Conservation (phyloP, 2,113 vertebrate genomes). For the Engraulis encrasicolus region DNA sequence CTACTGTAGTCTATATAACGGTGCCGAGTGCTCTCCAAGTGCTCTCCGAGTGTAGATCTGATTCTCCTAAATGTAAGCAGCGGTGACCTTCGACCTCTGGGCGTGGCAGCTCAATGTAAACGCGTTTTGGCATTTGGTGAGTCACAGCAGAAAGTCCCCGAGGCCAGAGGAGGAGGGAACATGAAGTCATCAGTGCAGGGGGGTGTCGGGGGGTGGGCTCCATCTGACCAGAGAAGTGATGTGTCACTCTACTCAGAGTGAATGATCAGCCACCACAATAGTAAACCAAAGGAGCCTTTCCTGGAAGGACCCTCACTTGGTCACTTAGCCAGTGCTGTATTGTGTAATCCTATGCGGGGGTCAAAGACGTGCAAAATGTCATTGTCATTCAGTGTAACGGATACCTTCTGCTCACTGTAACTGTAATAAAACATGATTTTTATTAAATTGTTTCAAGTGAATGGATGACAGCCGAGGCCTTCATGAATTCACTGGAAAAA, state of each 20-base stretch:
- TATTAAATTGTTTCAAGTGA: no score
- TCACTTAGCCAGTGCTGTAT: background rate
- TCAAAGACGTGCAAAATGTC: no score
- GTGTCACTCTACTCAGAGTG: background rate
- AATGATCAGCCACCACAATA: background rate
- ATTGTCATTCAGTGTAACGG: no score
- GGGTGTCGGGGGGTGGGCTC: no score
- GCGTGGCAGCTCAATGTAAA: constrained; percentile 13
- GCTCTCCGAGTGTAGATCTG: background rate
- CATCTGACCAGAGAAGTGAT: background rate
- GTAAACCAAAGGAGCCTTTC: background rate
- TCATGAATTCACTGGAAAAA: no score
- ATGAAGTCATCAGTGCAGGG: background rate
- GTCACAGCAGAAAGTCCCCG: background rate
- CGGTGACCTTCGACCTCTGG: constrained; percentile 24
- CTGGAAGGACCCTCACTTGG: background rate
- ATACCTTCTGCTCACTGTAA: no score
- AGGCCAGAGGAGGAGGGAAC: background rate
- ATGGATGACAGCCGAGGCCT: no score
- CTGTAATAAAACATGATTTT: no score
- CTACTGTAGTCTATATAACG: background rate
- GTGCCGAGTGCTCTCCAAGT: background rate
- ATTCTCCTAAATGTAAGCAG: background rate
- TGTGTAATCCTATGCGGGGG: background rate
- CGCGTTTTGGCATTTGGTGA: background rate